A percentile compares a stretch with the other conserved stretches of the same genome.
These are phyloP conservation scores for Zaprionus davidi DNA, from an alignment of 1,140 invertebrate species.

Conservation along the genomic window DNA sequence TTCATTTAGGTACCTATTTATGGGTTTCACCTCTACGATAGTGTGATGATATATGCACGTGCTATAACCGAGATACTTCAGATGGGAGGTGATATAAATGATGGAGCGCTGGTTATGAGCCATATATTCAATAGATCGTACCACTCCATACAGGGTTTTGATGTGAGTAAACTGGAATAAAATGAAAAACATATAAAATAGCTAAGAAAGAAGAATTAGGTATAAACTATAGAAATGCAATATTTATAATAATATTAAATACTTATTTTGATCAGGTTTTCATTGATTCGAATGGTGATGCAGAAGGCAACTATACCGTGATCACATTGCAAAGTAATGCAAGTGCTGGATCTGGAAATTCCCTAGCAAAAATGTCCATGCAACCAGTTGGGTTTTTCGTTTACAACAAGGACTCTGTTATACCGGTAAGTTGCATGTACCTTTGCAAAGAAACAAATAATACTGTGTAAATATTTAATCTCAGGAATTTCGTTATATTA, in stretches of 20 bases:
- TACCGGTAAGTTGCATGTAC: slow-evolving; percentile 58
- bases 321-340: slow-evolving; percentile 88
- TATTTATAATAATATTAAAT: background rate
- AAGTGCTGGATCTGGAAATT: slow-evolving; percentile 29
- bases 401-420: slow-evolving; percentile 86
- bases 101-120: slow-evolving; percentile 90
- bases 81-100: slow-evolving; percentile 88
- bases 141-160: slow-evolving; percentile 90
- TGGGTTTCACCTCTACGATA: slow-evolving; percentile 94
- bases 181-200: background rate
- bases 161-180: slow-evolving; percentile 86
- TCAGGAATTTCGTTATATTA: slow-evolving; percentile 87
- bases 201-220: too few relatives aligned
- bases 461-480: background rate
- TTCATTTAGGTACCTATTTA: slow-evolving; percentile 90
- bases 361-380: slow-evolving; percentile 85
- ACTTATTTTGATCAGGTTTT: slow-evolving; percentile 86
- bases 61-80: slow-evolving; percentile 90
- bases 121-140: slow-evolving; percentile 90
- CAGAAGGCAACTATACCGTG: slow-evolving; percentile 95
- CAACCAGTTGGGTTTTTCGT: slow-evolving; percentile 90
- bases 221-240: background rate
- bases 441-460: background rate
- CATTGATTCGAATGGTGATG: slow-evolving; percentile 94
- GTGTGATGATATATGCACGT: slow-evolving; percentile 93